Evolutionary conservation across 53 echinoderm and acorn worm species (phyloP), one percentile per base, ranked within the genome.

Genomic region (Zoroaster sp.): DNA sequence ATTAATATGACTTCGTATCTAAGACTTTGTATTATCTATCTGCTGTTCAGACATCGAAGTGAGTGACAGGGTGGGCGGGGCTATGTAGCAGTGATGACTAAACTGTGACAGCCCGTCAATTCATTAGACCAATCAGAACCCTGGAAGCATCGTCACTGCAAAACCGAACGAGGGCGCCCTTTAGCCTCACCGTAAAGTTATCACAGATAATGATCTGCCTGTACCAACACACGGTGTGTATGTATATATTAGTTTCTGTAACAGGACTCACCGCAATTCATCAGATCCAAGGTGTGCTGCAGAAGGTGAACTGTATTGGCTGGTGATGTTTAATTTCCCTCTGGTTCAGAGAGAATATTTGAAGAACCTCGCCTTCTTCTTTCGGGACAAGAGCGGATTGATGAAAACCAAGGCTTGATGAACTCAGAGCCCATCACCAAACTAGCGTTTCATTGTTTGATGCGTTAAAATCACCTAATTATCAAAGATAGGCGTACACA

Each of bases 401-500:
- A 67, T 38, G 45, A 44, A 66, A 17, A 69, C 25, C 33, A 51
- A 40, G 33, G 31, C 30, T 49, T 47, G 77, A 59, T 40, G 77
- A 3, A 44, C 41, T 47, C 4, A 7, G 47, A 77, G 31, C 35
- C 66, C 85, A 71, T 85, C 85, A 49, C 85, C 37, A 46, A 20
- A 66, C 85, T 67, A 55, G 25, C 85, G 71, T 85, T 46, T 36
- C 59, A 90, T 88, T 93, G 90, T 90, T 90, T 87, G 90, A 87
- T 75, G 71, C 69, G 49, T 72, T 75, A 78, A 78, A 72, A 89
- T 94, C 92, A 89, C 92, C 92, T 94, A 94, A 94, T 92, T 94
- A 94, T 92, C 94, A 77, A 86, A 69, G 90, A 86, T 89, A 92
- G 94, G 94, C 94, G 92, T 87, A 91, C 91, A 91, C 93, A 71